phyloP scores from a whole-genome alignment of 1,140 invertebrate species.

The Phenacoccus solenopsis region DNA sequence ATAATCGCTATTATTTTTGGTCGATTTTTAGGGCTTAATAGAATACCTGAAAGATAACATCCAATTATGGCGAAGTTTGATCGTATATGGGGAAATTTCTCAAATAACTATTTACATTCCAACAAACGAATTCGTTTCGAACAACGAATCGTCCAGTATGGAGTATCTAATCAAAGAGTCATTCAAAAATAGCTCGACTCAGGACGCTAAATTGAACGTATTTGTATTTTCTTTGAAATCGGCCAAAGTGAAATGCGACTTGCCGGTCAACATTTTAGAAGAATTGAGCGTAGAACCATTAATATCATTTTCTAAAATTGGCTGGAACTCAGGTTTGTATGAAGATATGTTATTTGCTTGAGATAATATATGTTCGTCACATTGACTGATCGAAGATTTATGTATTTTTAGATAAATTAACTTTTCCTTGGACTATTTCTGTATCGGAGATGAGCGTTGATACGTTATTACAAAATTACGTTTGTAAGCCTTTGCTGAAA shows the following conservation, averaged over 20 bases:
- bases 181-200: neutral
- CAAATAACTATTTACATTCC: neutral
- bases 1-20: too few species aligned
- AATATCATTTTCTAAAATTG: neutral
- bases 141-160: neutral
- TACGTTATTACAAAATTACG: neutral
- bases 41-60: neutral
- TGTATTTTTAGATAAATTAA: neutral
- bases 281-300: neutral
- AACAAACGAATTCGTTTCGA: neutral
- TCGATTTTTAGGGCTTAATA: neutral
- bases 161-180: neutral
- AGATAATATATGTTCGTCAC: neutral
- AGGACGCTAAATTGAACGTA: neutral
- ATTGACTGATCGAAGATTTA: neutral
- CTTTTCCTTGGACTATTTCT: neutral
- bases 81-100: neutral
- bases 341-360: neutral
- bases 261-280: neutral
- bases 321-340: neutral
- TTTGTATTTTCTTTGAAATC: neutral
- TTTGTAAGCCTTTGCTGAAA: slow-evolving; percentile 33
- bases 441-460: neutral
- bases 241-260: neutral
- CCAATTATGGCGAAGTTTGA: neutral